Conservation (phyloP, 2,797 vertebrate genomes). For the Myotis planiceps region DNA sequence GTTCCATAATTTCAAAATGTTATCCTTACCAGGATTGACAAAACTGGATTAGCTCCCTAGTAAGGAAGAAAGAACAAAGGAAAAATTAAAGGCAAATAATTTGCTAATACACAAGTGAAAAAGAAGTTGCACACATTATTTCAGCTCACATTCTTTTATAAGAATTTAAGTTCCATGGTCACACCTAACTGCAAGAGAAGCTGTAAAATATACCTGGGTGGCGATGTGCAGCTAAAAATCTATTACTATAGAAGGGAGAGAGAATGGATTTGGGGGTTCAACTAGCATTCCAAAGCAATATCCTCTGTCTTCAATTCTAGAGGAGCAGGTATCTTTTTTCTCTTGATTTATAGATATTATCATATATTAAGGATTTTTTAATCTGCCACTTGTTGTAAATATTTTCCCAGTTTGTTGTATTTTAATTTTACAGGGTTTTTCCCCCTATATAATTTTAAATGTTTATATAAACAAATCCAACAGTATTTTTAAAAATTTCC, state of each 20-base stretch:
- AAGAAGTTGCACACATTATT: background rate
- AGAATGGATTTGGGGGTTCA: conserved; percentile 27
- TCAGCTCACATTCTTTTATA: conserved; percentile 24
- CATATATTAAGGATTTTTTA: background rate
- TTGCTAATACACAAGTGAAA: conserved; percentile 34
- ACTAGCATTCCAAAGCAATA: background rate
- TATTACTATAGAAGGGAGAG: background rate
- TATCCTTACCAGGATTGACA: conserved; percentile 6
- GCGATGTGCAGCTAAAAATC: background rate
- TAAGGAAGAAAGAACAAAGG: background rate
- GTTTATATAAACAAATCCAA: conserved; percentile 9
- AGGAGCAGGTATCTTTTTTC: background rate
- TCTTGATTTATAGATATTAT: background rate
- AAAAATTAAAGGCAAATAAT: background rate
- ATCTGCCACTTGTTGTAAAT: background rate
- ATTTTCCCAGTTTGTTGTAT: background rate
- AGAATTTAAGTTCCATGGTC: background rate
- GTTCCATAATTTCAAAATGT: background rate
- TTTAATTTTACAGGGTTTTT: conserved; percentile 28
- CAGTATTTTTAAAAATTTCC: background rate
- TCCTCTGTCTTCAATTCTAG: conserved; percentile 3
- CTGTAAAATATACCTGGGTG: background rate
- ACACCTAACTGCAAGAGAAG: background rate
- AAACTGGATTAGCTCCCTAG: background rate
- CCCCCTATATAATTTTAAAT: background rate